Conservation (phyloP, 35 echinoderm and acorn worm species). For the Holothuria glaberrima region DNA sequence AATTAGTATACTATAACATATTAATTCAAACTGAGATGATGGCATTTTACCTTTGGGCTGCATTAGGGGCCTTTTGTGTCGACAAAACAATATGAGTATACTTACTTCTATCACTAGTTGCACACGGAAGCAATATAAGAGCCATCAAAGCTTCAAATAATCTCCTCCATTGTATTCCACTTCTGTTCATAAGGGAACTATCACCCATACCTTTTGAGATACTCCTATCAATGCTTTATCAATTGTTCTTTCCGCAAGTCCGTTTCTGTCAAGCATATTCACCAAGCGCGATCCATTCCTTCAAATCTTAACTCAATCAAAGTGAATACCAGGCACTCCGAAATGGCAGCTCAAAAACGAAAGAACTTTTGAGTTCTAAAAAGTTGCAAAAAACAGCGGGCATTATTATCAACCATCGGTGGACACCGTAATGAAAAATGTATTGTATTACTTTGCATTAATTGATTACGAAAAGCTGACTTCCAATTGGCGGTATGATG, state of each 20-base stretch:
- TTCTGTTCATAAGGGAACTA: not conserved
- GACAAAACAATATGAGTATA: not conserved
- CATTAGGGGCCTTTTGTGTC: not conserved
- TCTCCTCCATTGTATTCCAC: not conserved
- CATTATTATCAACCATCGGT: no score
- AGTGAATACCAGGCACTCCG: not conserved
- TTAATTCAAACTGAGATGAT: not conserved
- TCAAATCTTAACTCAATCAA: not conserved
- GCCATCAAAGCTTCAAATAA: not conserved
- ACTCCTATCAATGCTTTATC: not conserved
- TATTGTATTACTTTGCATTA: no score
- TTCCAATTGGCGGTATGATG: no score
- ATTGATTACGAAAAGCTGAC: no score
- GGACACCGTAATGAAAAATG: no score
- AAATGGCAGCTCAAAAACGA: not conserved
- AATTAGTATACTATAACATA: no score
- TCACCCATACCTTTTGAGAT: slow-evolving; percentile 4
- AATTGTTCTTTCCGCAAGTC: not conserved
- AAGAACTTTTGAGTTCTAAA: not conserved
- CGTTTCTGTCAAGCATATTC: not conserved
- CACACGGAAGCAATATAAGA: not conserved
- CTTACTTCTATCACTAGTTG: slow-evolving; percentile 13
- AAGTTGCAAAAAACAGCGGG: not conserved
- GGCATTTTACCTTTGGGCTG: not conserved
- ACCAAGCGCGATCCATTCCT: not conserved